Evolutionary conservation across 1,140 invertebrate genomes (phyloP).

Genomic region (Aphidius ervi): DNA sequence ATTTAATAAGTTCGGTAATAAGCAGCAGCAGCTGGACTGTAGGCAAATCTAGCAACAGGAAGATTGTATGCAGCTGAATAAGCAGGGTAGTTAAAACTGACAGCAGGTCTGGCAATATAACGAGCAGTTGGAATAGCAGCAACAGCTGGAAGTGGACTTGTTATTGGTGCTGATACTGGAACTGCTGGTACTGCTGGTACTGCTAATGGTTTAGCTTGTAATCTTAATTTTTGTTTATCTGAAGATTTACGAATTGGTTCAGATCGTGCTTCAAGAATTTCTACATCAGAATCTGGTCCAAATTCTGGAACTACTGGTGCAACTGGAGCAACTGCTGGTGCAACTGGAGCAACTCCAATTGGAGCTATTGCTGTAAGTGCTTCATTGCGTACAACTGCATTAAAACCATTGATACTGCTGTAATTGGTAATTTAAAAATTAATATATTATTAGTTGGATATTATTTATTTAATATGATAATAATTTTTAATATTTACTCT

Average conservation of each 20-base stretch:
- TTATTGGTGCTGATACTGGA: background rate
- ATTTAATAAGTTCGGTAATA: conserved; percentile 29
- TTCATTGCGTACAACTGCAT: conserved; percentile 62
- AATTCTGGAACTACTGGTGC: conserved; percentile 33
- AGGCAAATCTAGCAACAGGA: conserved; percentile 36
- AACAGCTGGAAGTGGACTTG: background rate
- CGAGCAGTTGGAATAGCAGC: conserved; percentile 9
- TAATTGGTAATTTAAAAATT: conserved; percentile 68
- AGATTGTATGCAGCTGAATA: conserved; percentile 39
- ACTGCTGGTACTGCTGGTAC: background rate
- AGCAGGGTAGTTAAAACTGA: conserved; percentile 23
- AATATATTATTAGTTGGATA: conserved; percentile 58
- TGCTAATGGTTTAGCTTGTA: conserved; percentile 11
- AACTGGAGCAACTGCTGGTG: conserved; percentile 20
- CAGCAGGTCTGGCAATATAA: no score
- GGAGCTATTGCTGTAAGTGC: conserved; percentile 37
- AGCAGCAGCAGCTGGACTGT: conserved; percentile 25
- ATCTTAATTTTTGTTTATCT: conserved; percentile 9
- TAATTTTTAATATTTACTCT: conserved; percentile 62
- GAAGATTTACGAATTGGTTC: conserved; percentile 27
- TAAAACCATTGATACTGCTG: conserved; percentile 68
- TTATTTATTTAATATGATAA: conserved; percentile 61
- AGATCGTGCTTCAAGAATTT: conserved; percentile 42
- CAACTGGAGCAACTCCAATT: conserved; percentile 30
- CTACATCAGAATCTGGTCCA: conserved; percentile 48